Conservation (phyloP, 2,888 invertebrate genomes). For the Trachelus tabidus region DNA sequence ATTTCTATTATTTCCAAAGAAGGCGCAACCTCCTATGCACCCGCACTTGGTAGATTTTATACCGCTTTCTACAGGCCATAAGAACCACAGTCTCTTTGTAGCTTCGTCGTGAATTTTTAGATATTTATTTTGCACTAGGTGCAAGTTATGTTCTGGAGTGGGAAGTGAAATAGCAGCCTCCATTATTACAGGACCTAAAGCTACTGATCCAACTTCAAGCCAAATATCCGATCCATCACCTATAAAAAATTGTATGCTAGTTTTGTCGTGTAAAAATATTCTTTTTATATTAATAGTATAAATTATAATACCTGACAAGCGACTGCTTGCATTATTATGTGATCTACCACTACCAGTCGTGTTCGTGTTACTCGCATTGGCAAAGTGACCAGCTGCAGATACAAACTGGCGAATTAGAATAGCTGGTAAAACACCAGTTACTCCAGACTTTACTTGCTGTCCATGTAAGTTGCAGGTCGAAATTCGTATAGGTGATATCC, state of each 20-base stretch:
- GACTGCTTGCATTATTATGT: constrained; percentile 69
- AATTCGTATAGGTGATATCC: constrained; percentile 89
- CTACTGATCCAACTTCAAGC: constrained; percentile 91
- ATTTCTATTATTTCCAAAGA: constrained; percentile 93
- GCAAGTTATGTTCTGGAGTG: constrained; percentile 80
- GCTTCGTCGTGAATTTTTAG: constrained; percentile 85
- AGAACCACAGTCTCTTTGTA: constrained; percentile 90
- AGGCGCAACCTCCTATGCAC: constrained; percentile 93
- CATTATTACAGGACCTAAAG: constrained; percentile 89
- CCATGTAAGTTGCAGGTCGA: constrained; percentile 97
- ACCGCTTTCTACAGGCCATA: constrained; percentile 82
- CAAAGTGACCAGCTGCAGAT: constrained; percentile 68
- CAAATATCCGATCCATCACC: constrained; percentile 76
- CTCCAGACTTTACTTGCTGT: constrained; percentile 87
- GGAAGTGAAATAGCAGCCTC: constrained; percentile 90
- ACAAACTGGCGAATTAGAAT: constrained; percentile 77
- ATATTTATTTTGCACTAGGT: constrained; percentile 84
- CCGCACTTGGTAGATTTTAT: constrained; percentile 85
- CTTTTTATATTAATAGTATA: background rate
- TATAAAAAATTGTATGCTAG: constrained; percentile 25
- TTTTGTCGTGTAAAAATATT: background rate
- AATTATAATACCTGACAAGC: constrained; percentile 51
- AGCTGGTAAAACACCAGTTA: constrained; percentile 86
- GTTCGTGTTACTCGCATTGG: constrained; percentile 73
- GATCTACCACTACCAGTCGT: constrained; percentile 73